phyloP scores from a whole-genome alignment of 2,797 vertebrate species.

The Nothura maculosa region DNA sequence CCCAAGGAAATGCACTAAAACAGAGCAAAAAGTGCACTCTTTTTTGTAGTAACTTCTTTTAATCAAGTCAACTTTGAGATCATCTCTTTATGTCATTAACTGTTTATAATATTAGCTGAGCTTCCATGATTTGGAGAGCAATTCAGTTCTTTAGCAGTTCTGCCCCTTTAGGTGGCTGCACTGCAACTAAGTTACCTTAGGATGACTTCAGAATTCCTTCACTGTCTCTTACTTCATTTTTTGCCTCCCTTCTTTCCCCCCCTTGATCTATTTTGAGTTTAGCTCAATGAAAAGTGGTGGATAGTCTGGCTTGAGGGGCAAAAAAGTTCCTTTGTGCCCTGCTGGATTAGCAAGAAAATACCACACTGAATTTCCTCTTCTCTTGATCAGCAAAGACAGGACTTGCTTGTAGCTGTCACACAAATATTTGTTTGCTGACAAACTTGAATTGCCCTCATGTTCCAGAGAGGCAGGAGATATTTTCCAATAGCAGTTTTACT shows the following conservation, averaged over 20 bases:
- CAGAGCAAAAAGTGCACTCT: not conserved
- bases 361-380: not conserved
- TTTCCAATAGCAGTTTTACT: not conserved
- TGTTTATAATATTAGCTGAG: not conserved
- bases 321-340: not conserved
- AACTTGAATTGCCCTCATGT: not conserved
- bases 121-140: not conserved
- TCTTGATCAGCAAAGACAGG: not conserved
- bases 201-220: not conserved
- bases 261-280: not conserved
- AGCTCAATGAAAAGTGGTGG: not conserved
- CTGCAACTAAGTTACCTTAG: not conserved
- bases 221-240: not conserved
- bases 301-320: not conserved
- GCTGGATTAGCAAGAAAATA: not conserved
- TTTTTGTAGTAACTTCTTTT: not conserved
- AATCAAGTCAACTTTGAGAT: fast-evolving
- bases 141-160: not conserved
- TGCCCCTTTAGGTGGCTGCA: not conserved
- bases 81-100: not conserved
- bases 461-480: fast-evolving
- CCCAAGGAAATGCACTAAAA: not conserved
- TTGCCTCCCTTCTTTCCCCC: not conserved
- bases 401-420: not conserved
- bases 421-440: not conserved